Evolutionary conservation across 2,797 vertebrate genomes (phyloP), one percentile per base, ranked within the genome.

Genomic region (Sciurus vulgaris): DNA sequence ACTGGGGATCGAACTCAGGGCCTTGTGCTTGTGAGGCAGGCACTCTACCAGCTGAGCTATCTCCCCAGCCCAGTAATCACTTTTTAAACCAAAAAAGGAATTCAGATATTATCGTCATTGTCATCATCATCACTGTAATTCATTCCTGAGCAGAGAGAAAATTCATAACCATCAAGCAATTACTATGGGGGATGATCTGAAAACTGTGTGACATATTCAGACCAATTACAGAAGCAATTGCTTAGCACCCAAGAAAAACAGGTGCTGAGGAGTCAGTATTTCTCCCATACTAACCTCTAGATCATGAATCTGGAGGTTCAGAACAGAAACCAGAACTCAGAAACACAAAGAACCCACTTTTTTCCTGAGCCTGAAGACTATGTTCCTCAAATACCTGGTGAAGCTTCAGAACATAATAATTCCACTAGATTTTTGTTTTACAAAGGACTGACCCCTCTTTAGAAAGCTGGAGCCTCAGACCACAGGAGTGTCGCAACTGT

Each of bases 361-460:
- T 93, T 85, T 15, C 28, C 33, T 65, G 61, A 56, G 49, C 20
- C 14, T 72, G 17, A 95, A 86, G n/a, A 89, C 33, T 70, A 65
- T 44, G 44, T 85, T 92, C 38, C 28, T 47, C 89, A 81, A 59
- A 92, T 7, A 90, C 9, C 15, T 20, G 70, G 1, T 26, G 41
- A 97, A 96, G 41, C 7, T 28, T 44, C 9, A 95, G 49, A 78
- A 93, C 17, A 86, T 15, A 82, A 76, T 65, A 83, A 76, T 91
- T 3, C 22, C 41, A 86, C 4, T 81, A 70, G 9, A 74, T 85
- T 82, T 85, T 67, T 47, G 22, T 33, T 82, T 30, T 9, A 30
- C 15, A 35, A 65, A 61, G 7, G 35, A 73, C 28, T 61, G 10
- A 78, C 0, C 5, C 47, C 24, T 90, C 51, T 81, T 96, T 70